Percentiles rank a stretch among this genome's conserved stretches.
phyloP scores from a whole-genome alignment of 2,113 vertebrate species.

The Nanorana parkeri region DNA sequence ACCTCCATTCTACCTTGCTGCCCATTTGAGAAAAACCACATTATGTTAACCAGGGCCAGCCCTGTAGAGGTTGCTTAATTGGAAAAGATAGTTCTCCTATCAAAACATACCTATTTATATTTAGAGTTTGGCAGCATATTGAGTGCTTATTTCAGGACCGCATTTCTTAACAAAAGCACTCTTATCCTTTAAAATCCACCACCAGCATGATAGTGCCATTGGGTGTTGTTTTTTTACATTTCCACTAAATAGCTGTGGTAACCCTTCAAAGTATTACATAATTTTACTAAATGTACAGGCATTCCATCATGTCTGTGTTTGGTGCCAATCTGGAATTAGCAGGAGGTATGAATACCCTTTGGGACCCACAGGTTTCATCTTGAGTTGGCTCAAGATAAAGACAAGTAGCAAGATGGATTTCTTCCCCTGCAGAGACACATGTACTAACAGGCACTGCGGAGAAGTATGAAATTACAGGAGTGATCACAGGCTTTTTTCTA shows the following conservation, averaged over 20 bases:
- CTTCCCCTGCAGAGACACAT: slow-evolving; percentile 6
- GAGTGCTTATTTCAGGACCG: too few species aligned
- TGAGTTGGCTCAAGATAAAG: slow-evolving; percentile 16
- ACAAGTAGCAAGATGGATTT: slow-evolving; percentile 25
- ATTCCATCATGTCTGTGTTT: background rate
- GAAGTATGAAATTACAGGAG: slow-evolving; percentile 47
- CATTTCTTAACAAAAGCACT: too few species aligned
- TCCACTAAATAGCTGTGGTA: background rate
- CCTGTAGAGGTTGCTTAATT: too few species aligned
- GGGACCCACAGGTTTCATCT: background rate
- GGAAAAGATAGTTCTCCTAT: too few species aligned
- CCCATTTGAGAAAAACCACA: too few species aligned
- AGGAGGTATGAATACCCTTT: background rate
- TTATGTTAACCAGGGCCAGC: too few species aligned
- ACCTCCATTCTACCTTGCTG: too few species aligned
- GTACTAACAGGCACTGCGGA: slow-evolving; percentile 43
- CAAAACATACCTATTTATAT: too few species aligned
- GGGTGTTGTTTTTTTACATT: background rate
- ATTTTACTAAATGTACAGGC: background rate
- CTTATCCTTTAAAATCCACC: too few species aligned
- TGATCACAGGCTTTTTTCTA: slow-evolving; percentile 45
- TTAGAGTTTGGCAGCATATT: too few species aligned
- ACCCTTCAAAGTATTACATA: background rate
- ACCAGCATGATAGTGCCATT: too few species aligned
- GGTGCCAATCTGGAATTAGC: background rate